Conservation (phyloP, 2,888 invertebrate species). For the Calephelis perditalis region DNA sequence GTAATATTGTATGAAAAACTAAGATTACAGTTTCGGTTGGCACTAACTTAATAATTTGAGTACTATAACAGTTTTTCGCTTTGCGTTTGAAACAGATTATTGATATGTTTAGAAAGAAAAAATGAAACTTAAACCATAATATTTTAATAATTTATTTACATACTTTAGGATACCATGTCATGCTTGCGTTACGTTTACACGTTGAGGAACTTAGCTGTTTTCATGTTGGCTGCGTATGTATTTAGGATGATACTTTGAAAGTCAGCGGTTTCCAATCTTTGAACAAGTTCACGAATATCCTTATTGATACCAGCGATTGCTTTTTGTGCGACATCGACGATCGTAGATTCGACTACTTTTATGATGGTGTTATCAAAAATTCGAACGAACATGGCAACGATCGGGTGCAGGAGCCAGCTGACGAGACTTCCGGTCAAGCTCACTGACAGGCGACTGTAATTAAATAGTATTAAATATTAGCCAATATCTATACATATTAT, state of each 20-base stretch:
- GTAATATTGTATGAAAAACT: too few relatives aligned
- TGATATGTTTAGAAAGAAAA: too few relatives aligned
- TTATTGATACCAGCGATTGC: constrained; percentile 53
- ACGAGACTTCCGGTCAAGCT: constrained; percentile 69
- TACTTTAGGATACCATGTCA: too few relatives aligned
- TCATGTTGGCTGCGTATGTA: neutral
- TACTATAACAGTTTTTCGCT: too few relatives aligned
- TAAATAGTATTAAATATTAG: neutral
- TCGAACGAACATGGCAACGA: constrained; percentile 56
- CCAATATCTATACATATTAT: too few relatives aligned
- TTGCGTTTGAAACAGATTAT: too few relatives aligned
- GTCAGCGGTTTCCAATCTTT: constrained; percentile 45
- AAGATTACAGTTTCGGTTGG: too few relatives aligned
- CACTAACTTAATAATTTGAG: too few relatives aligned
- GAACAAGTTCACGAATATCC: constrained; percentile 44
- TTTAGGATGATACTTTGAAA: constrained; percentile 17
- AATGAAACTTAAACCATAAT: too few relatives aligned
- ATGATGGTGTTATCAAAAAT: constrained; percentile 69
- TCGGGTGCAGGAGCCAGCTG: constrained; percentile 66
- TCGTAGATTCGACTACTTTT: constrained; percentile 53
- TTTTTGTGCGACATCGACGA: constrained; percentile 46
- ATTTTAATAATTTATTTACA: too few relatives aligned
- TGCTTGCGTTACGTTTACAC: too few relatives aligned
- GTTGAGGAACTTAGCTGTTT: neutral
- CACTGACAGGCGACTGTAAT: constrained; percentile 62